phyloP scores from a whole-genome alignment of 2,888 invertebrate genomes.

The Acanthosepion esculentum region DNA sequence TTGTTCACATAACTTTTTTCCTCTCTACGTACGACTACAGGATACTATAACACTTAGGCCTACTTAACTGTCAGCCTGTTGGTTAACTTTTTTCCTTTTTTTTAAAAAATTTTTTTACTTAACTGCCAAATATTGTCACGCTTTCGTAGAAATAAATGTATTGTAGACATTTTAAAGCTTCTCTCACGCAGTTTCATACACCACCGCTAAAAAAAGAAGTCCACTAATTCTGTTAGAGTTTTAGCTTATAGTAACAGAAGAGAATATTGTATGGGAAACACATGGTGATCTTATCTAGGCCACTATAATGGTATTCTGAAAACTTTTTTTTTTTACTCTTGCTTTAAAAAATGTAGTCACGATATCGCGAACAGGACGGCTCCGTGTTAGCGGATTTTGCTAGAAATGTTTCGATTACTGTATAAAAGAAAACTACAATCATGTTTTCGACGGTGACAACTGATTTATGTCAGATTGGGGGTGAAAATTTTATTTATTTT shows the following conservation, averaged over 20 bases:
- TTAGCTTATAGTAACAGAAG: too few species aligned
- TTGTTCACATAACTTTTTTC: not conserved
- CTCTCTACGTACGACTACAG: too few species aligned
- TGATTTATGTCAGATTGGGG: too few species aligned
- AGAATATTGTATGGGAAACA: not conserved
- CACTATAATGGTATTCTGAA: not conserved
- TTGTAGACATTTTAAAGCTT: not conserved
- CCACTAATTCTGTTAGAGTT: not conserved
- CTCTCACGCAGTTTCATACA: not conserved
- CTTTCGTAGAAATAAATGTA: not conserved
- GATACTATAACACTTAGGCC: too few species aligned
- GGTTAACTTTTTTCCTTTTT: too few species aligned
- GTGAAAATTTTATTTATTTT: too few species aligned
- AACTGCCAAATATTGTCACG: not conserved
- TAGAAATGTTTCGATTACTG: not conserved
- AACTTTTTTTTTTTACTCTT: not conserved
- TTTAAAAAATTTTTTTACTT: not conserved
- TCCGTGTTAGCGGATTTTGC: not conserved
- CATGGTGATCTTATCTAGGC: constrained; percentile 33
- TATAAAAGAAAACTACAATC: too few species aligned
- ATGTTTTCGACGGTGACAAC: too few species aligned
- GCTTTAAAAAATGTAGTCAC: not conserved
- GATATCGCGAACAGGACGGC: not conserved
- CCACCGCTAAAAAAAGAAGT: not conserved
- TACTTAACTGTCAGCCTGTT: too few species aligned